A percentile compares a stretch with the other conserved stretches of the same genome.
Evolutionary conservation across 1,140 invertebrate genomes (phyloP).

Genomic region (Diachasmimorpha longicaudata): DNA sequence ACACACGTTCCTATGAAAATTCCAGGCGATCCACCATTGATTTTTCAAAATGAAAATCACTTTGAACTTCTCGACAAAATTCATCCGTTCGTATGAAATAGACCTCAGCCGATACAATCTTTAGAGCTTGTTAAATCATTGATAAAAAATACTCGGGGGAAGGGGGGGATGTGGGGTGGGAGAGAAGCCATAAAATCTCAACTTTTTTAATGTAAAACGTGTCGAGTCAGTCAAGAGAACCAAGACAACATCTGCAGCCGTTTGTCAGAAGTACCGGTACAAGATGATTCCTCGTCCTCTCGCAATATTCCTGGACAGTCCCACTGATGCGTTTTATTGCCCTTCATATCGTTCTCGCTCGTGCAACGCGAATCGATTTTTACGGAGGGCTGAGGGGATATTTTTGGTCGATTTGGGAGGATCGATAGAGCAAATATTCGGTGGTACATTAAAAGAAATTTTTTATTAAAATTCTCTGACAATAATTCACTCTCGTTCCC

Average conservation of each 20-base stretch:
- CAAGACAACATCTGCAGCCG: constrained; percentile 45
- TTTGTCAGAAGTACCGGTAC: constrained; percentile 24
- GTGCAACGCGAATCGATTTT: constrained; percentile 26
- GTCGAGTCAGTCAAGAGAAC: constrained; percentile 46
- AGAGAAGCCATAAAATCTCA: constrained; percentile 31
- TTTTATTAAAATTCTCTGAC: too few relatives aligned
- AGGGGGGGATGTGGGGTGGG: too few relatives aligned
- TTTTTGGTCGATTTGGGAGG: too few relatives aligned
- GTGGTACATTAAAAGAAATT: too few relatives aligned
- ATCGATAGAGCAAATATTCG: too few relatives aligned
- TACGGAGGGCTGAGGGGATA: too few relatives aligned
- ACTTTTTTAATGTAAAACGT: constrained; percentile 37
- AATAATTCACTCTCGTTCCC: too few relatives aligned
- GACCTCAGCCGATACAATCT: background rate
- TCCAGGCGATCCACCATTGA: background rate
- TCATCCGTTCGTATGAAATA: background rate
- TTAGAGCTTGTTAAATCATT: background rate
- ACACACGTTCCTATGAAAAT: constrained; percentile 2
- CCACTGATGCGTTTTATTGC: constrained; percentile 14
- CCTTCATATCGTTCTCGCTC: constrained; percentile 14
- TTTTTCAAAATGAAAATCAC: background rate
- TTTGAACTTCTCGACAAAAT: background rate
- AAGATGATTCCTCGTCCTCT: constrained; percentile 8
- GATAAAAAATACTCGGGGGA: constrained; percentile 12
- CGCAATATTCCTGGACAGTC: background rate